A percentile compares a stretch with the other conserved stretches of the same genome.
phyloP scores from a whole-genome alignment of 2,888 invertebrate genomes.

The Aspidiotus rigidus region DNA sequence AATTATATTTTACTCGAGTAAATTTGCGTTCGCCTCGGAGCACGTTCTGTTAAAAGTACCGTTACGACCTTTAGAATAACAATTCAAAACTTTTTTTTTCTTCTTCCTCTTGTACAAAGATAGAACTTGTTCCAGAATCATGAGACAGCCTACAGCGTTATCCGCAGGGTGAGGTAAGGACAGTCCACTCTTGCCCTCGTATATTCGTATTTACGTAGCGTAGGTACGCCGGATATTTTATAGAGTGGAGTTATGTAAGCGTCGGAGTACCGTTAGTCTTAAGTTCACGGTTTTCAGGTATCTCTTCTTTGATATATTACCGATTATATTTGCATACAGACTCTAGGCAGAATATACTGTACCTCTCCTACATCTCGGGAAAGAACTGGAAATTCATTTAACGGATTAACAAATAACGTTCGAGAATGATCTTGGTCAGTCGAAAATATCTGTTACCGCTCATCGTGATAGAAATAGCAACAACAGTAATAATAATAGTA shows the following conservation, averaged over 20 bases:
- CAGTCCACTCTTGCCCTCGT: constrained; percentile 14
- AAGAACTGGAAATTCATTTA: constrained; percentile 1
- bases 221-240: background rate
- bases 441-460: no score
- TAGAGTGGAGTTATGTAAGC: constrained; percentile 22
- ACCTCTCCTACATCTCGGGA: background rate
- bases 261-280: constrained; percentile 17
- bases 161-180: background rate
- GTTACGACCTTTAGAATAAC: constrained; percentile 25
- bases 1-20: background rate
- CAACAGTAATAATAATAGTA: no score
- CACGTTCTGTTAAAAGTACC: constrained; percentile 20
- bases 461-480: no score
- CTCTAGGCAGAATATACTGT: background rate
- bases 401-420: background rate
- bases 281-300: constrained; percentile 21
- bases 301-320: constrained; percentile 17
- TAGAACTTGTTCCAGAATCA: background rate
- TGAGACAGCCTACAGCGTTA: background rate
- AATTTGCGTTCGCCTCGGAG: background rate
- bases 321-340: constrained; percentile 20
- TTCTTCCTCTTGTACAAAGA: background rate
- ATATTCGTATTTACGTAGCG: background rate
- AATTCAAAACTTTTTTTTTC: constrained; percentile 20
- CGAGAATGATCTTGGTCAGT: background rate